A percentile compares a stretch with the other conserved stretches of the same genome.
phyloP scores from a whole-genome alignment of 2,113 vertebrate genomes.

The Elachura formosa region DNA sequence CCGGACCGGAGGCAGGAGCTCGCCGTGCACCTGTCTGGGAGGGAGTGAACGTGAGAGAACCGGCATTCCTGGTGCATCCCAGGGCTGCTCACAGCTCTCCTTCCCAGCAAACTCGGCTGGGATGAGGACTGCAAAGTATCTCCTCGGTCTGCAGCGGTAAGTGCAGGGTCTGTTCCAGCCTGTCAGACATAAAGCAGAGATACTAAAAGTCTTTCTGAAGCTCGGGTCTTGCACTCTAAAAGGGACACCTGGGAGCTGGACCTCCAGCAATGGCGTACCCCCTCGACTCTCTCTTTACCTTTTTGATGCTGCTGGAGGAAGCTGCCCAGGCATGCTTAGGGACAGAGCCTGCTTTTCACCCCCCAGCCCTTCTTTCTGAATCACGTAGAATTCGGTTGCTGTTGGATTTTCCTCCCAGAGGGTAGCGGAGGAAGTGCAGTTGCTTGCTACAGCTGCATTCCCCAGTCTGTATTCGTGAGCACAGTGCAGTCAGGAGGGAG shows the following conservation, averaged over 20 bases:
- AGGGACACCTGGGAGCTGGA: background rate
- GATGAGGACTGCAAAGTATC: background rate
- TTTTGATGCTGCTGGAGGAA: background rate
- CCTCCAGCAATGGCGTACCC: background rate
- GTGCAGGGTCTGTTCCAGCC: background rate
- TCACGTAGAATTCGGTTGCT: background rate
- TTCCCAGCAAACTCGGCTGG: background rate
- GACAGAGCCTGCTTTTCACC: background rate
- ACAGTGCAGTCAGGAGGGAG: background rate
- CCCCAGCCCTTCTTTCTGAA: background rate
- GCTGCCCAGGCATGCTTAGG: background rate
- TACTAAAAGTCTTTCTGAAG: background rate
- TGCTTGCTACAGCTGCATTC: conserved; percentile 29
- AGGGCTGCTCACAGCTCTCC: background rate
- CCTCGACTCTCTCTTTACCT: background rate
- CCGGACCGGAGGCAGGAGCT: background rate
- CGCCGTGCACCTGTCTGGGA: background rate
- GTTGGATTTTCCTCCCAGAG: conserved; percentile 48
- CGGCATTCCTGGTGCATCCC: background rate
- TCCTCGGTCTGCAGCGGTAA: background rate
- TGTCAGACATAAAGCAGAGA: background rate
- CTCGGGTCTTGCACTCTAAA: background rate
- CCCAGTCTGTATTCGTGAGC: background rate
- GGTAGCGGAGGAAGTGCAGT: conserved; percentile 12
- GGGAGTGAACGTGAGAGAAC: background rate